A percentile compares a stretch with the other conserved stretches of the same genome.
Conservation (phyloP, 2,797 vertebrate genomes). For the Cuculus canorus region DNA sequence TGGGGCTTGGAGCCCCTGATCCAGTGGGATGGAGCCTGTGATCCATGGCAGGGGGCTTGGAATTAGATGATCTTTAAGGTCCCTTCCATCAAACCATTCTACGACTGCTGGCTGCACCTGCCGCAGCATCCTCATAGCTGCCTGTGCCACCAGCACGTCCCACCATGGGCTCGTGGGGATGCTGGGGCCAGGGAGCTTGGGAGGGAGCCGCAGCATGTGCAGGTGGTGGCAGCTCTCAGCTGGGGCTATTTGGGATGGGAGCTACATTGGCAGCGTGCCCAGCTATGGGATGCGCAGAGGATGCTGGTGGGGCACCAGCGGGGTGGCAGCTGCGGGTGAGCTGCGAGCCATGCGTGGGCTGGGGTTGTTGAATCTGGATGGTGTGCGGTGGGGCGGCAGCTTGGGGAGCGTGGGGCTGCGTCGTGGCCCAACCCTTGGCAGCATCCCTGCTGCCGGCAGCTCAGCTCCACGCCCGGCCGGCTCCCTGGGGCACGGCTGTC, state of each 20-base stretch:
- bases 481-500: background rate
- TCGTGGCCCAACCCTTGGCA: conserved; percentile 20
- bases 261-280: rapidly evolving
- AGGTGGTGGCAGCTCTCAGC: rapidly evolving
- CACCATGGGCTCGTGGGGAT: rapidly evolving
- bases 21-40: too few species aligned
- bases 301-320: background rate
- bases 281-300: rapidly evolving
- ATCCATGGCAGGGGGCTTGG: too few species aligned
- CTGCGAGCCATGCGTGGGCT: rapidly evolving
- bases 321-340: background rate
- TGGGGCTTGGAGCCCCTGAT: too few species aligned
- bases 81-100: too few species aligned
- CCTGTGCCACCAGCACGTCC: rapidly evolving
- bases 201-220: too few species aligned
- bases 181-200: background rate
- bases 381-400: background rate
- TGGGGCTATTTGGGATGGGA: background rate
- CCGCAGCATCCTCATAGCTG: background rate
- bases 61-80: too few species aligned
- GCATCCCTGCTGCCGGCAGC: background rate
- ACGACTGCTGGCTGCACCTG: background rate
- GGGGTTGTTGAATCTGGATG: background rate
- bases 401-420: background rate
- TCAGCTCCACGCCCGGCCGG: background rate